Evolutionary conservation across 2,888 invertebrate species (phyloP).

Genomic region (Operophtera brumata): DNA sequence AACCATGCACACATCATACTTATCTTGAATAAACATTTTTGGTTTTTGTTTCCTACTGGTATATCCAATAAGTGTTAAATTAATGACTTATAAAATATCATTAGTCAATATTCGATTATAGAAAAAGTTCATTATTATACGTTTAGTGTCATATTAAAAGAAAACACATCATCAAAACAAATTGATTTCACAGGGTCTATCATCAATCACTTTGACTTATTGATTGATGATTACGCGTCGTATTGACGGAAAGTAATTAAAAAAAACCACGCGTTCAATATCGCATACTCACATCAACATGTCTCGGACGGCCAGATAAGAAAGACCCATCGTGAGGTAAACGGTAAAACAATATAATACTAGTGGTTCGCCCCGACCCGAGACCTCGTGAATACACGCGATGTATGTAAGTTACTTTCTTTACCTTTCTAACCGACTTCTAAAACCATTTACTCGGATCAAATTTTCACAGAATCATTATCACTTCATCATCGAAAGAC

Average conservation of each 20-base stretch:
- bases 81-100: constrained; percentile 22
- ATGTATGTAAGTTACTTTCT: no score
- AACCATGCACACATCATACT: no score
- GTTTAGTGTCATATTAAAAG: constrained; percentile 77
- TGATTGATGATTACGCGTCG: constrained; percentile 69
- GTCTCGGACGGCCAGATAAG: constrained; percentile 37
- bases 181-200: constrained; percentile 69
- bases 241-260: constrained; percentile 76
- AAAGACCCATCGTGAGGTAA: constrained; percentile 34
- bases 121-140: constrained; percentile 42
- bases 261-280: constrained; percentile 52
- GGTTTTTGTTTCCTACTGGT: no score
- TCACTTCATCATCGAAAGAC: no score
- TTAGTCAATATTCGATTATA: constrained; percentile 35
- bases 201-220: constrained; percentile 75
- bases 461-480: no score
- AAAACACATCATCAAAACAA: constrained; percentile 68
- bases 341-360: constrained; percentile 13
- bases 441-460: no score
- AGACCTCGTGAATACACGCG: no score
- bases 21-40: no score
- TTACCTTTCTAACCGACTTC: no score
- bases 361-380: no score
- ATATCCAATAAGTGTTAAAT: background rate
- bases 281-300: constrained; percentile 53